Evolutionary conservation across 2,797 vertebrate species (phyloP).

Genomic region (Semaprochilodus insignis): DNA sequence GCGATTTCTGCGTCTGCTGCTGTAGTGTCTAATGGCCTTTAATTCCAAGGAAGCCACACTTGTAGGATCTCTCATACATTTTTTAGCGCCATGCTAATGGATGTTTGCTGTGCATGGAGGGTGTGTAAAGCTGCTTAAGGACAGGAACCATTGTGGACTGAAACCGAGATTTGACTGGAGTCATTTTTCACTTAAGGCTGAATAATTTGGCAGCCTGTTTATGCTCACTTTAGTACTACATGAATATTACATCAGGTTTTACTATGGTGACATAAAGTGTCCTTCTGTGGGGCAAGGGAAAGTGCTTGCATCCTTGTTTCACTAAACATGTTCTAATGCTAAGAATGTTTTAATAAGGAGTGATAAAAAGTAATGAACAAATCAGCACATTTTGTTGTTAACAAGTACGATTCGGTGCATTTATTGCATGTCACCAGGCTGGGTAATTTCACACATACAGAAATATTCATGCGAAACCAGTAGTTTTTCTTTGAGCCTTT

Average conservation of each 20-base stretch:
- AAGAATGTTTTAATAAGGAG: too few relatives aligned
- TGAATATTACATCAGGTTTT: not conserved
- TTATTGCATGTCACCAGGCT: too few relatives aligned
- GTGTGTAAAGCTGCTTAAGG: conserved; percentile 73
- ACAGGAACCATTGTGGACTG: conserved; percentile 4
- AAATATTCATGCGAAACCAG: too few relatives aligned
- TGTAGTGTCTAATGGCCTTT: conserved; percentile 61
- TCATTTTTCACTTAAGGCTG: conserved; percentile 2
- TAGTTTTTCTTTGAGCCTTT: too few relatives aligned
- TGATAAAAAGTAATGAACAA: too few relatives aligned
- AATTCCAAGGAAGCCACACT: conserved; percentile 66
- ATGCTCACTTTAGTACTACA: not conserved
- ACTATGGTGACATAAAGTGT: not conserved
- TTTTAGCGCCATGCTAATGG: conserved; percentile 78
- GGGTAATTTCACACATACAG: too few relatives aligned
- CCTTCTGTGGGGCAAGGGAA: not conserved
- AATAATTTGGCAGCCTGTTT: not conserved
- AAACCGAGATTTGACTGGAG: not conserved
- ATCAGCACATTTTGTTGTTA: too few relatives aligned
- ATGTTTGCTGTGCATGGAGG: conserved; percentile 76
- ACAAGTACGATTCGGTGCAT: too few relatives aligned
- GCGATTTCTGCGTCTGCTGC: conserved; percentile 45
- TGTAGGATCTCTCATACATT: conserved; percentile 73
- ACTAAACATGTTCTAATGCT: not conserved
- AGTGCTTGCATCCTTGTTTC: not conserved